Evolutionary conservation across 1,140 invertebrate species (phyloP).

Genomic region (Lerema accius): DNA sequence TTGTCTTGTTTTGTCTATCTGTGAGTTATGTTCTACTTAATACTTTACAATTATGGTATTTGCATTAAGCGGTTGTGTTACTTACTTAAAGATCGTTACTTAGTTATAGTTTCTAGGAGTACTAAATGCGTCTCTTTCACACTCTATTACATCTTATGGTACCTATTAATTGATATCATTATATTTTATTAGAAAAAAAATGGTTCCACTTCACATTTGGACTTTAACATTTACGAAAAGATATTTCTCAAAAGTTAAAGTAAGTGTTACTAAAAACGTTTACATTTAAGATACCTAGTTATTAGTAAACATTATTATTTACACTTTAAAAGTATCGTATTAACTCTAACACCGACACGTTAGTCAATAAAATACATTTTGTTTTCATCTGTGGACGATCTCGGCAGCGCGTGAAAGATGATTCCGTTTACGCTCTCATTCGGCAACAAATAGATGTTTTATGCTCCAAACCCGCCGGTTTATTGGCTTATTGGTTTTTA

Average conservation of each 20-base stretch:
- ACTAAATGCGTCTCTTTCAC: too few relatives aligned
- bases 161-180: too few relatives aligned
- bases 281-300: too few relatives aligned
- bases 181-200: too few relatives aligned
- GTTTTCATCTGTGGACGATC: slow-evolving; percentile 43
- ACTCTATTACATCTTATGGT: too few relatives aligned
- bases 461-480: slow-evolving; percentile 50
- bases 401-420: slow-evolving; percentile 51
- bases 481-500: slow-evolving; percentile 71
- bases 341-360: background rate
- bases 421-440: slow-evolving; percentile 61
- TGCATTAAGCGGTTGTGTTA: background rate
- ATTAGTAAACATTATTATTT: background rate
- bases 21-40: background rate
- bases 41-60: background rate
- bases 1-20: slow-evolving; percentile 2
- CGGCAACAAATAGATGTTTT: slow-evolving; percentile 55
- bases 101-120: too few relatives aligned
- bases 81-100: too few relatives aligned
- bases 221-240: too few relatives aligned
- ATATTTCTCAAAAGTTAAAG: too few relatives aligned
- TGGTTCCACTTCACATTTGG: too few relatives aligned
- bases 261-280: background rate
- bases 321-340: slow-evolving; percentile 3
- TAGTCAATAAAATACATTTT: slow-evolving; percentile 58